Conservation (phyloP, 2,797 vertebrate genomes). For the Xyrichtys novacula region DNA sequence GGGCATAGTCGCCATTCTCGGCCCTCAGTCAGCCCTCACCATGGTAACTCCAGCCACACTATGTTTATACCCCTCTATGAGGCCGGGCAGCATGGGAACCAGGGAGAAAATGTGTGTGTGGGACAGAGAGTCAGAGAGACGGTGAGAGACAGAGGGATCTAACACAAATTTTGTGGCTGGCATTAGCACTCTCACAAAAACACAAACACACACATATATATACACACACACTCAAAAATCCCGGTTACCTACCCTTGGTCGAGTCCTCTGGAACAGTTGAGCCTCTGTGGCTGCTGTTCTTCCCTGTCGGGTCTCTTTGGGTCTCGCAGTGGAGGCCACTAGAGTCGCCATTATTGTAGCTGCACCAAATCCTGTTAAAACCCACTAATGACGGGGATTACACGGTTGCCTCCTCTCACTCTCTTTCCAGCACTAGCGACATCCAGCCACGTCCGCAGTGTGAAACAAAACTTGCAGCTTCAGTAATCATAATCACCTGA, state of each 20-base stretch:
- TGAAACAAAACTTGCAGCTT: constrained; percentile 55
- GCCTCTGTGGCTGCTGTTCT: constrained; percentile 68
- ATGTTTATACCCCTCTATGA: constrained; percentile 79
- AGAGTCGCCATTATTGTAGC: constrained; percentile 80
- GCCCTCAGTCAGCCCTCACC: constrained; percentile 76
- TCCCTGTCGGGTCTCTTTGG: constrained; percentile 74
- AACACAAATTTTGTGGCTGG: constrained; percentile 53
- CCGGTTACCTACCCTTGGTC: constrained; percentile 63
- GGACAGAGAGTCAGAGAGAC: neutral
- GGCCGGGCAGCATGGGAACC: constrained; percentile 79
- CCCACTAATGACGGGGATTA: constrained; percentile 85
- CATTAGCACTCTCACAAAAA: constrained; percentile 49
- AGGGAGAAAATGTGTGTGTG: constrained; percentile 46
- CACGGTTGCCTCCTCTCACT: constrained; percentile 74
- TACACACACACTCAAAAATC: constrained; percentile 57
- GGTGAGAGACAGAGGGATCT: constrained; percentile 12
- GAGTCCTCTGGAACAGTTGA: constrained; percentile 66
- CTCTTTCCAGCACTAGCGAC: constrained; percentile 49
- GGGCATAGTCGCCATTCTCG: constrained; percentile 86
- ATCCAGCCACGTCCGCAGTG: constrained; percentile 67
- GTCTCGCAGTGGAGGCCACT: constrained; percentile 77
- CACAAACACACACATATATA: constrained; percentile 20
- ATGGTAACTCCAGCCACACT: constrained; percentile 84
- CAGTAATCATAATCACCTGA: constrained; percentile 54
- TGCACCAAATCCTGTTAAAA: constrained; percentile 85